Base-by-base conservation (phyloP, 2,888 invertebrate genomes). In the Chloromyia formosa region DNA sequence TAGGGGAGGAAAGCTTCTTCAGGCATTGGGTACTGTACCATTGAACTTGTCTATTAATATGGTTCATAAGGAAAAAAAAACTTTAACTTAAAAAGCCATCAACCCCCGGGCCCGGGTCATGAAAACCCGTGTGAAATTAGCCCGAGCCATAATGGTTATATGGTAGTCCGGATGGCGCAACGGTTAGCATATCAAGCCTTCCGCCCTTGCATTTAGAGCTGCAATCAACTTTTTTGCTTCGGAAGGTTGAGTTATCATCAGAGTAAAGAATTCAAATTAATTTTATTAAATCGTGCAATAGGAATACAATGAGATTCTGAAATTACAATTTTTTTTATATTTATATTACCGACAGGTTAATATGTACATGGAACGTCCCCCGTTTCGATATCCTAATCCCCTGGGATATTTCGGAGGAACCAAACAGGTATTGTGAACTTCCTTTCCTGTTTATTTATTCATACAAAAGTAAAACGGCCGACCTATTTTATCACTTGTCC, bases 331-430 rank as follows among this genome's bases (percentile, higher is more conserved):
- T 18, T 56, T 18, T 42, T 54, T 27, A n/a, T 27, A 22, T 35
- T 35, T 35, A 2, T 35, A 7, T 20, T 22, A 1, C 23, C 84
- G 85, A 60, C 88, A 92, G 83, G 95, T 96, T 49, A 95, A 96
- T 86, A 88, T 89, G 79, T 93, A 94, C 82, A 90, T 96, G 85
- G 93, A 95, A 82, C 87, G 89, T 82, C 92, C 94, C 1, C 97
- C 97, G 0, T 97, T 97, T 85, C 93, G 92, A 84, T 95, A 93
- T 83, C 91, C 90, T 49, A 96, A 96, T 86, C 94, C 94, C 0
- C 83, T 94, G 68, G 88, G 88, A 0, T 87, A 88, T 72, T 86
- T 93, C 45, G 94, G 94, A 1, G 93, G 91, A 1, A 88, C 89
- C 56, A 94, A 93, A 87, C 89, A 91, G 88, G 92, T 92, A 58